Evolutionary conservation across 2,113 vertebrate genomes (phyloP), one percentile per base, ranked within the genome.

Genomic region (Menidia beryllina): DNA sequence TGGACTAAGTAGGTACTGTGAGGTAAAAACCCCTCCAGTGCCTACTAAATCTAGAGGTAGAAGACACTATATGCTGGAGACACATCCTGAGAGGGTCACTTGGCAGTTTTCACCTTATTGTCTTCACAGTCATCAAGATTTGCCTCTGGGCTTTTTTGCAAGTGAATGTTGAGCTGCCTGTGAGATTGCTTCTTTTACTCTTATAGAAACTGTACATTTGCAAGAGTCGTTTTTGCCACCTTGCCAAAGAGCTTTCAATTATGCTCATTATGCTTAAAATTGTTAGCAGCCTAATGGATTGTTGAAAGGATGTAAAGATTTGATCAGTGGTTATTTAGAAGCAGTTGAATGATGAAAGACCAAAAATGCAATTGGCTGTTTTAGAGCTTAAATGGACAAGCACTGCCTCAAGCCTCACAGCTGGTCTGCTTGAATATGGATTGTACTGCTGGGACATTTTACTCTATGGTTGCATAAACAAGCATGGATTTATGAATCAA

Each of bases 1-100:
- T 63, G 75, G 89, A 89, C 72, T 81, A 34, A 36, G 71, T 65
- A 73, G 83, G 82, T 65, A 88, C 72, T 82, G 75, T 70, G 64
- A 89, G 86, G 79, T 88, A 87, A 87, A 89, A 91, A 75, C 58
- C 77, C 87, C 84, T 87, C 88, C 69, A 84, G 88, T 86, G 69
- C 41, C 73, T 79, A 74, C 82, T 86, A 89, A 89, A 92, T 92
- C 90, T 86, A 80, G 71, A 88, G 79, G 79, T 74, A 49, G 78
- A 61, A 83, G 90, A 84, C 81, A 77, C 86, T 78, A 83, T 81
- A 77, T 82, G 86, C 82, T 86, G 53, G 59, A 84, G 77, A 88
- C 81, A 82, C 56, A 80, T 80, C 68, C 83, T 84, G 62, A 71
- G 79, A 89, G 87, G 86, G 91, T 91, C 89, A 91, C 82, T 89